Conservation (phyloP, 2,797 vertebrate species). For the Jordanella pulchra region DNA sequence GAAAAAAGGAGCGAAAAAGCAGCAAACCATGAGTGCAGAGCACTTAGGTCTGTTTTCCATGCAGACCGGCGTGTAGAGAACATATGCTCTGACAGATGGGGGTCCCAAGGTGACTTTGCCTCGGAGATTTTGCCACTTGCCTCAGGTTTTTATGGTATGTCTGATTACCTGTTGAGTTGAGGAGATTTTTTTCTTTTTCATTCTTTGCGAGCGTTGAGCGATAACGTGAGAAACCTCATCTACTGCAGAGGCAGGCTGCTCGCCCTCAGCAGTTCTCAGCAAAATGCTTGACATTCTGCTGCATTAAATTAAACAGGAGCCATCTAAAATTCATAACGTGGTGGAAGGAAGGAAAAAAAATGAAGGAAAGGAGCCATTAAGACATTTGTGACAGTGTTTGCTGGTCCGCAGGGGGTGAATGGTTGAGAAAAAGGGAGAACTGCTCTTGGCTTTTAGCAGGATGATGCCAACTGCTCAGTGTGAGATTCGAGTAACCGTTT, state of each 20-base stretch:
- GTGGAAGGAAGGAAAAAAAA: constrained; percentile 24
- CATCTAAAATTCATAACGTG: constrained; percentile 62
- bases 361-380: constrained; percentile 62
- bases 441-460: constrained; percentile 15
- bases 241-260: constrained; percentile 32
- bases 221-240: constrained; percentile 48
- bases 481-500: constrained; percentile 35
- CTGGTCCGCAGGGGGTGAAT: constrained; percentile 42
- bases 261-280: constrained; percentile 36
- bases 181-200: constrained; percentile 11
- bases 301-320: constrained; percentile 63
- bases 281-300: constrained; percentile 49
- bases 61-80: constrained; percentile 45
- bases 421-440: background rate
- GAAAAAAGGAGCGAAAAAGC: constrained; percentile 15
- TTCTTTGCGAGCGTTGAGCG: constrained; percentile 18
- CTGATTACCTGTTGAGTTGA: constrained; percentile 66
- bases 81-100: constrained; percentile 73
- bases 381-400: constrained; percentile 52
- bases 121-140: constrained; percentile 51
- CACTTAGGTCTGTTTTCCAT: constrained; percentile 18
- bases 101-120: constrained; percentile 71
- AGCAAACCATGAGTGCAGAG: constrained; percentile 19
- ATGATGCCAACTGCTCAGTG: constrained; percentile 37
- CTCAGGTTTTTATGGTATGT: constrained; percentile 60